Evolutionary conservation across 2,113 vertebrate species (phyloP).

Genomic region (Amazona vittata): DNA sequence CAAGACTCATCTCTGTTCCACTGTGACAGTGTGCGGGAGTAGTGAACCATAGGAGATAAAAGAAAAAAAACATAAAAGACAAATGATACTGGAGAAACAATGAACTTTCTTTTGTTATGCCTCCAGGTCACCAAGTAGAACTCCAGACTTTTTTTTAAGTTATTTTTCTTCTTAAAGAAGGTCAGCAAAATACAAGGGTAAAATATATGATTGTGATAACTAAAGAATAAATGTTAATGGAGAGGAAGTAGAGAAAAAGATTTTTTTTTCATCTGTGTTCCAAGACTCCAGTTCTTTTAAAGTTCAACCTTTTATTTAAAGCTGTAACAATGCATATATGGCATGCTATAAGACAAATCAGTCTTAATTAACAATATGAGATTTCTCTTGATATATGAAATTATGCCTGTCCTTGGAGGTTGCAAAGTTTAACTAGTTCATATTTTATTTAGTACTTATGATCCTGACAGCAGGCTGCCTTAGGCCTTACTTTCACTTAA

Average conservation of each 20-base stretch:
- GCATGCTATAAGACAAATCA: neutral
- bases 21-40: neutral
- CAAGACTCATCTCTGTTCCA: neutral
- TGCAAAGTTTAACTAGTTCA: constrained; percentile 25
- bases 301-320: neutral
- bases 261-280: neutral
- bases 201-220: neutral
- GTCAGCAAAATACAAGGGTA: neutral
- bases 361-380: neutral
- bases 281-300: neutral
- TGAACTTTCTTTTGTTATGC: neutral
- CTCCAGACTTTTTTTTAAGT: neutral
- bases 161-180: neutral
- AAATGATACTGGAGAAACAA: neutral
- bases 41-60: neutral
- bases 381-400: neutral
- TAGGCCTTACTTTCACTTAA: constrained; percentile 66
- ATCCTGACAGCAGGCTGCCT: constrained; percentile 42
- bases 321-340: neutral
- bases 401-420: neutral
- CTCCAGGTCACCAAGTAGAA: neutral
- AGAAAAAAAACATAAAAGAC: fast-evolving
- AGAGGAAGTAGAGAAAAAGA: neutral
- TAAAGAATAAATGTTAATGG: neutral
- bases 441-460: constrained; percentile 63